phyloP scores from a whole-genome alignment of 2,888 invertebrate genomes.

The Hemaris fuciformis region DNA sequence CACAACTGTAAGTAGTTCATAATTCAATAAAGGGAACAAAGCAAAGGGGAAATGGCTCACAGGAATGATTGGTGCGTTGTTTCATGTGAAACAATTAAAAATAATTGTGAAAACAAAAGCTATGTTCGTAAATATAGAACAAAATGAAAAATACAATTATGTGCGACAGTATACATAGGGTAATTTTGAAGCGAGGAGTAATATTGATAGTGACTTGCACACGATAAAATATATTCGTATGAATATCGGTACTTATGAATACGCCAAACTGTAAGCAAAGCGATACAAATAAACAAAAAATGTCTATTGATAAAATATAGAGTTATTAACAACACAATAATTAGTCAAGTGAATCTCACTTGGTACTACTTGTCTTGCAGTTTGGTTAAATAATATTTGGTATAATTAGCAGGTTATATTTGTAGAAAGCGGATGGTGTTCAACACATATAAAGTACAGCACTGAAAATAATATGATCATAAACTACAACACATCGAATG shows the following conservation, averaged over 20 bases:
- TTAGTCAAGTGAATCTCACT: conserved; percentile 26
- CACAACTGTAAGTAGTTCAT: neutral
- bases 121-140: neutral
- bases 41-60: neutral
- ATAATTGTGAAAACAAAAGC: neutral
- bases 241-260: conserved; percentile 51
- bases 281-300: conserved; percentile 10
- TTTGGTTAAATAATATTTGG: conserved; percentile 49
- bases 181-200: conserved; percentile 36
- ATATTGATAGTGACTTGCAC: conserved; percentile 47
- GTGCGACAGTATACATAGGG: conserved; percentile 2
- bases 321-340: conserved; percentile 13
- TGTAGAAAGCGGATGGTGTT: conserved; percentile 82
- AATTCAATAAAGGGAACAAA: neutral
- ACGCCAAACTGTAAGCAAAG: conserved; percentile 68
- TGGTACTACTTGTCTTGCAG: conserved; percentile 53
- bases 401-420: conserved; percentile 53
- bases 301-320: neutral
- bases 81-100: neutral
- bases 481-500: conserved; percentile 51
- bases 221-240: conserved; percentile 51
- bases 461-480: conserved; percentile 66
- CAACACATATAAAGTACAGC: conserved; percentile 69
- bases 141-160: neutral
- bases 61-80: neutral